Evolutionary conservation across 2,888 invertebrate species (phyloP).

Genomic region (Harmothoe impar): DNA sequence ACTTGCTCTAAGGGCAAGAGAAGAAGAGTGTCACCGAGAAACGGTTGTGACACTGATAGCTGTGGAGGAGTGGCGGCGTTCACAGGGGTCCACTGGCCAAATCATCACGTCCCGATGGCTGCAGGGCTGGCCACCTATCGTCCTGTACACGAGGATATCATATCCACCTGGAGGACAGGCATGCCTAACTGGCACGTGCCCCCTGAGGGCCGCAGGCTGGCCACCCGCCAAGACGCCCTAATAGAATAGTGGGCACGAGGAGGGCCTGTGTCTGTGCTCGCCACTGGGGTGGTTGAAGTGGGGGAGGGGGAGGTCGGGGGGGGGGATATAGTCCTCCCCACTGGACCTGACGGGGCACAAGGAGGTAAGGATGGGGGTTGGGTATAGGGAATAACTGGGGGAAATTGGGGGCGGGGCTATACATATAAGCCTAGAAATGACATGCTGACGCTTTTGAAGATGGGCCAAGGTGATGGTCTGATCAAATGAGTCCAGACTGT

Average conservation of each 20-base stretch:
- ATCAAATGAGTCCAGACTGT: too few relatives aligned
- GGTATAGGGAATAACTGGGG: too few relatives aligned
- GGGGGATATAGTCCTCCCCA: background rate
- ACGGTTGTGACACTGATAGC: conserved; percentile 46
- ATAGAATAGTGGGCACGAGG: conserved; percentile 27
- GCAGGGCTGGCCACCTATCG: background rate
- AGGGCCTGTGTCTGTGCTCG: background rate
- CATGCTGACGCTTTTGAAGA: too few relatives aligned
- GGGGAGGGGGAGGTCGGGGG: background rate
- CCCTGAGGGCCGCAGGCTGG: background rate
- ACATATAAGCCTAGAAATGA: too few relatives aligned
- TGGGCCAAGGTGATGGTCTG: too few relatives aligned
- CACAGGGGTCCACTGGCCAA: background rate
- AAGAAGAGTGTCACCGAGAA: background rate
- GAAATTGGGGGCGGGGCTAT: background rate
- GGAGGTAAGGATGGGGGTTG: background rate
- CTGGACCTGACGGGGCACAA: background rate
- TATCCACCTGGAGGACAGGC: conserved; percentile 37
- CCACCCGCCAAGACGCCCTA: background rate
- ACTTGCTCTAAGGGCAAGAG: background rate
- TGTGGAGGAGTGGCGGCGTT: background rate
- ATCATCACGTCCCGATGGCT: conserved; percentile 34
- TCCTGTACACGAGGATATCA: conserved; percentile 38
- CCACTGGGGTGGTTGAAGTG: background rate
- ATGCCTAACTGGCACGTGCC: conserved; percentile 32